Evolutionary conservation across 2,888 invertebrate species (phyloP).

Genomic region (Drosophila histrio): DNA sequence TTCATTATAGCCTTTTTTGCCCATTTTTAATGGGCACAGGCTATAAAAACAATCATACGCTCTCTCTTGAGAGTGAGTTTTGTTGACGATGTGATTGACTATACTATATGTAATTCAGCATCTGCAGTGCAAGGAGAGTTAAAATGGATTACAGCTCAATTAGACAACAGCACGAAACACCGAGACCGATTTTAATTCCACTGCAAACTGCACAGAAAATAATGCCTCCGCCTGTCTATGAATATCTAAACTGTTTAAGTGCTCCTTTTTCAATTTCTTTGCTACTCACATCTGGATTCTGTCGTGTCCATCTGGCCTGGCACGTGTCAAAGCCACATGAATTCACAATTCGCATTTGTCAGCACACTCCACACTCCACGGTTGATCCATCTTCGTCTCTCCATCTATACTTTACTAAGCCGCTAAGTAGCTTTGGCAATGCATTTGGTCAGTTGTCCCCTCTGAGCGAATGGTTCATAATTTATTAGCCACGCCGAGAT

Average conservation of each 20-base stretch:
- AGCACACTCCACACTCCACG: slow-evolving; percentile 51
- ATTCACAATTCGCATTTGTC: slow-evolving; percentile 70
- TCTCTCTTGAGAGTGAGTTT: slow-evolving; percentile 7
- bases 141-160: slow-evolving; percentile 25
- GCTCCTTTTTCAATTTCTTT: neutral
- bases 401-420: slow-evolving; percentile 29
- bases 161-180: slow-evolving; percentile 5
- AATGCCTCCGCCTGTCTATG: neutral
- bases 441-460: slow-evolving; percentile 22
- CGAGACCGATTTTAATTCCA: slow-evolving; percentile 4
- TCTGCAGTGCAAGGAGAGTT: neutral
- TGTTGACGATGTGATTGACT: slow-evolving; percentile 10
- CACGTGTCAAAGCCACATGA: slow-evolving; percentile 72
- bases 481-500: slow-evolving; percentile 28
- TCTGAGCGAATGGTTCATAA: slow-evolving; percentile 25
- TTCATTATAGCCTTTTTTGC: no score
- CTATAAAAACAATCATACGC: no score
- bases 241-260: neutral
- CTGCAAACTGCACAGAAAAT: neutral
- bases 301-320: slow-evolving; percentile 17
- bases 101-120: slow-evolving; percentile 6
- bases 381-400: slow-evolving; percentile 11
- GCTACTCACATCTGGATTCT: neutral
- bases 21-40: no score
- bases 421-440: slow-evolving; percentile 60